Evolutionary conservation across 2,113 vertebrate species (phyloP), one percentile per base, ranked within the genome.

Genomic region (Gallinago media): DNA sequence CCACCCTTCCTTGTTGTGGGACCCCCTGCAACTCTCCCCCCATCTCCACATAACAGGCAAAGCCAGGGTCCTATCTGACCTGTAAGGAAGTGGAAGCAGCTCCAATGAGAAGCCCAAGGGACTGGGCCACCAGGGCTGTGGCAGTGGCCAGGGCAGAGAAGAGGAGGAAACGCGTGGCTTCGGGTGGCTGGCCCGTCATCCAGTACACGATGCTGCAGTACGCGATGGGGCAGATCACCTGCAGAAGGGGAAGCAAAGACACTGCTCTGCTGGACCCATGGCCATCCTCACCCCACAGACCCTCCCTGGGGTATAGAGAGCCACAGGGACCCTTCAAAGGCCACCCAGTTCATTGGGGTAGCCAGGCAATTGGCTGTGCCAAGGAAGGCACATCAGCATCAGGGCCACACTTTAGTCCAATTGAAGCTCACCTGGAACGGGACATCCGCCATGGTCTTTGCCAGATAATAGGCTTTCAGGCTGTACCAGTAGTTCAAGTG

Each of bases 401-500:
- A 0, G 38, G 70, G 32, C 2, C 19, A 25, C 0, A 3, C 3
- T 11, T 4, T 2, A 55, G 23, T 1, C 46, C 58, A 32, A 65
- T 0, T 0, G 0, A 38, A 34, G 9, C 93, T 97, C 97, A 99
- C 99, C 99, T 99, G 99, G 84, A 99, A 99, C 29, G 99, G 99
- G 94, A 99, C 98, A 2, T 99, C 99, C 0, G 99, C 99, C 99
- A 99, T 99, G 26, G 99, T 99, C 97, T 99, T 99, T 44, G 99
- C 99, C 95, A 99, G 96, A 92, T 99, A 99, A 94, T 99, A 99
- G 1, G 99, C 99, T 93, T 99, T 99, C 91, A 99, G 98, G 97
- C 99, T 99, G 97, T 99, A 99, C 99, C 99, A 99, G 97, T 99
- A 99, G 97, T 99, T 99, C 79, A 99, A 96, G 96, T 99, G 99